phyloP scores from a whole-genome alignment of 2,797 vertebrate genomes.

The Esox masquinongy region DNA sequence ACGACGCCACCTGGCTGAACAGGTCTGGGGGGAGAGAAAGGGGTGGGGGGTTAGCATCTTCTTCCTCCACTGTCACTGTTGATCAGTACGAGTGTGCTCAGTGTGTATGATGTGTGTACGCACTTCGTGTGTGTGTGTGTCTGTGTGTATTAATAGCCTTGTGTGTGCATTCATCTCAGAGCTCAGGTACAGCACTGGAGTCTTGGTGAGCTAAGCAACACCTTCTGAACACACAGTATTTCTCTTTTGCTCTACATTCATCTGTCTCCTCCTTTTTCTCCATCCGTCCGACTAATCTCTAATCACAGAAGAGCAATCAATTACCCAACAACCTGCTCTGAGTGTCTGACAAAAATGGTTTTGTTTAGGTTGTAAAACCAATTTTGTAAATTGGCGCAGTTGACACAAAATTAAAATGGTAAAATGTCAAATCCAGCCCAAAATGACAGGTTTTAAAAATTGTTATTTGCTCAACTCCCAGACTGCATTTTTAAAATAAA shows the following conservation, averaged over 20 bases:
- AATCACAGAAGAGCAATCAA: neutral
- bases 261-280: conserved; percentile 7
- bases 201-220: neutral
- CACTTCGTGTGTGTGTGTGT: conserved; percentile 20
- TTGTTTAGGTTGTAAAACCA: neutral
- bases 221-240: neutral
- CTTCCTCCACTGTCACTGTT: neutral
- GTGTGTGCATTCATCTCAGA: neutral
- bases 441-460: too few relatives aligned
- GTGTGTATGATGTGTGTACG: conserved; percentile 13
- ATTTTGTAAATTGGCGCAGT: too few relatives aligned
- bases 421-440: too few relatives aligned
- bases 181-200: neutral
- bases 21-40: conserved; percentile 74
- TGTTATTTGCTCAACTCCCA: too few relatives aligned
- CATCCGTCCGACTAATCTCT: conserved; percentile 14
- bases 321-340: neutral
- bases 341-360: neutral
- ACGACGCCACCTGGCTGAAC: conserved; percentile 89
- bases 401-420: too few relatives aligned
- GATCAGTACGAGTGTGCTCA: neutral
- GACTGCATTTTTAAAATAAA: too few relatives aligned
- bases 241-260: conserved; percentile 27
- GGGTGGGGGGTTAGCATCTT: neutral
- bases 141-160: conserved; percentile 36